phyloP scores from a whole-genome alignment of 2,888 invertebrate genomes.

The Dorcus parallelipipedus region DNA sequence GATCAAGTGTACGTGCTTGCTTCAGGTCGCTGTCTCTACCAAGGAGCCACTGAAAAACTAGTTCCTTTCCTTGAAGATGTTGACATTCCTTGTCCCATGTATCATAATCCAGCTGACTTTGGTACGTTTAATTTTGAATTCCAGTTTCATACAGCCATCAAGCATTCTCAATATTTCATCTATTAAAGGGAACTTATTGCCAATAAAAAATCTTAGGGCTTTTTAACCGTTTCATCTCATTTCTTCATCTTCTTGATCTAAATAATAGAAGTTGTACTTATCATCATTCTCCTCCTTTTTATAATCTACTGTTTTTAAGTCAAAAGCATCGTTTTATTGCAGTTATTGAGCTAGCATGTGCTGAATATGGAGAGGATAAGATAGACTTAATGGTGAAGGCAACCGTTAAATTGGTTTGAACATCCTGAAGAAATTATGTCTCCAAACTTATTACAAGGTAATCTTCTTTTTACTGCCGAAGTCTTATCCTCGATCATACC shows the following conservation, averaged over 20 bases:
- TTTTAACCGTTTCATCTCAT: not conserved
- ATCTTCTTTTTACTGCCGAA: not conserved
- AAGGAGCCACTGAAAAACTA: conserved; percentile 69
- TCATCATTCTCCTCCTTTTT: too few species aligned
- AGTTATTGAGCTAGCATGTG: conserved; percentile 93
- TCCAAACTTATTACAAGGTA: conserved; percentile 56
- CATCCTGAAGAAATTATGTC: conserved; percentile 55
- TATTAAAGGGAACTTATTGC: not conserved
- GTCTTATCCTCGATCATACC: too few species aligned
- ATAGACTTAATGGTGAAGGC: conserved; percentile 62
- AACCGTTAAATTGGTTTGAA: conserved; percentile 68
- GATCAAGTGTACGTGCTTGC: conserved; percentile 87
- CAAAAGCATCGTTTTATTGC: conserved; percentile 30
- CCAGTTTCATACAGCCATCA: not conserved
- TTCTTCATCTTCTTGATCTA: not conserved
- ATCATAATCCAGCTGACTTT: conserved; percentile 96
- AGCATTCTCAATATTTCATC: not conserved
- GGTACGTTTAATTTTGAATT: conserved; percentile 55
- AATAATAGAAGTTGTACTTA: too few species aligned
- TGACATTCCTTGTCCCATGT: conserved; percentile 79
- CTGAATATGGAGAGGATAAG: conserved; percentile 83
- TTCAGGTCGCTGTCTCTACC: conserved; percentile 83
- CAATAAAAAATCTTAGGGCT: too few species aligned
- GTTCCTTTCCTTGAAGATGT: conserved; percentile 75
- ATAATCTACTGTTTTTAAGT: not conserved